Conservation (phyloP, 2,888 invertebrate genomes). For the Calameuta pallipes region DNA sequence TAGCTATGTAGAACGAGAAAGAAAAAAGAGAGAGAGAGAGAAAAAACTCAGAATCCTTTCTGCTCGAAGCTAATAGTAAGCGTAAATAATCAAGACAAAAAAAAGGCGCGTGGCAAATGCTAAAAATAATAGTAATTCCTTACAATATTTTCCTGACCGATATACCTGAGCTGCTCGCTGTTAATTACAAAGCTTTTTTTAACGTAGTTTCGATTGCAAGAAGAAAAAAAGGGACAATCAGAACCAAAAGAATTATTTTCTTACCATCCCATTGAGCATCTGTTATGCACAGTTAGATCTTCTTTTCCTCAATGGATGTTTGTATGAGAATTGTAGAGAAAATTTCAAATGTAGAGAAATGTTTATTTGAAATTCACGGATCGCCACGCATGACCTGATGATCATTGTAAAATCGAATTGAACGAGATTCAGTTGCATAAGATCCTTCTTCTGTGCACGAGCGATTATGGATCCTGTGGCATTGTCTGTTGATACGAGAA, state of each 20-base stretch:
- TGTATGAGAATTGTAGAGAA: slow-evolving; percentile 1
- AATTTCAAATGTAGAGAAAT: background rate
- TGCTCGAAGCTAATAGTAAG: background rate
- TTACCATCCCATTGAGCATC: background rate
- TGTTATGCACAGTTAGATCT: background rate
- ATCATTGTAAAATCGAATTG: background rate
- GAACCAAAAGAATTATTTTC: background rate
- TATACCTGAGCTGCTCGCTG: background rate
- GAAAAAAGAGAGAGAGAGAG: background rate
- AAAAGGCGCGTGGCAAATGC: background rate
- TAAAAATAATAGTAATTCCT: background rate
- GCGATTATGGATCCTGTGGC: background rate
- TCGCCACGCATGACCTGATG: background rate
- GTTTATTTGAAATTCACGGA: background rate
- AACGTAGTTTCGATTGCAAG: background rate
- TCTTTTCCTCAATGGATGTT: background rate
- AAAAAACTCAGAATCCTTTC: background rate
- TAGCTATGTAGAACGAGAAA: background rate
- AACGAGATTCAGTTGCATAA: background rate
- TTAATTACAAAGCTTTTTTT: background rate
- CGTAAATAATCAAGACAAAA: background rate
- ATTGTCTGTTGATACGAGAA: background rate
- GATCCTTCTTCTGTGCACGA: background rate
- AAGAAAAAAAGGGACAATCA: too few species aligned
- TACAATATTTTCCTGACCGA: background rate